phyloP scores from a whole-genome alignment of 2,888 invertebrate species.

The Perizoma affinitatum region DNA sequence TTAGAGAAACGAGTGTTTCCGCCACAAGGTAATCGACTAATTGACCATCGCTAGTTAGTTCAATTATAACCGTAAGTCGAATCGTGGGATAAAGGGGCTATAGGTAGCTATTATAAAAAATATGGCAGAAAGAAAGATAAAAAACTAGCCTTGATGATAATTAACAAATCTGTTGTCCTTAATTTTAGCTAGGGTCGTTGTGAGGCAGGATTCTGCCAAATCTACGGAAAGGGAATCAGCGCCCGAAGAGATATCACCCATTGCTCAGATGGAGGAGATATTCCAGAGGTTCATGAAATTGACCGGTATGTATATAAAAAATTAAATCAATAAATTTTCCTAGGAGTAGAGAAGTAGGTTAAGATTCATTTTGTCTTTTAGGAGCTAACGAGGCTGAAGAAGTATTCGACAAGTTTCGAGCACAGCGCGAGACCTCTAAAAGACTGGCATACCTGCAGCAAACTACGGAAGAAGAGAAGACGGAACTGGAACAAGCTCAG shows the following conservation, averaged over 20 bases:
- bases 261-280: constrained; percentile 84
- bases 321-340: not conserved
- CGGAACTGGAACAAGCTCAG: constrained; percentile 86
- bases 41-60: too few relatives aligned
- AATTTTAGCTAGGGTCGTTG: constrained; percentile 62
- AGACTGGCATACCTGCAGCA: constrained; percentile 88
- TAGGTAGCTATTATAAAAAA: too few relatives aligned
- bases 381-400: constrained; percentile 90
- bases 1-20: constrained; percentile 91
- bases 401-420: constrained; percentile 89
- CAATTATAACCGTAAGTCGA: too few relatives aligned
- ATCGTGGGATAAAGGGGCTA: too few relatives aligned
- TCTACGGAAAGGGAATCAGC: constrained; percentile 76
- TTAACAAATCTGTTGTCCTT: not conserved
- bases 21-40: constrained; percentile 60
- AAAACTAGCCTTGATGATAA: too few relatives aligned
- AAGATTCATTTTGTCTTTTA: constrained; percentile 43
- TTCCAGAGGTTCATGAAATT: constrained; percentile 90
- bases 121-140: too few relatives aligned
- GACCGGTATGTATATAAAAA: constrained; percentile 81
- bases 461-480: constrained; percentile 90
- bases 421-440: constrained; percentile 89
- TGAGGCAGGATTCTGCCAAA: constrained; percentile 84
- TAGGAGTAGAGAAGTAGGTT: not conserved
- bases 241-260: constrained; percentile 67